These are phyloP conservation scores for Caenorhabditis sp. DNA, from an alignment of 2,888 invertebrate species.

Conservation along the genomic window DNA sequence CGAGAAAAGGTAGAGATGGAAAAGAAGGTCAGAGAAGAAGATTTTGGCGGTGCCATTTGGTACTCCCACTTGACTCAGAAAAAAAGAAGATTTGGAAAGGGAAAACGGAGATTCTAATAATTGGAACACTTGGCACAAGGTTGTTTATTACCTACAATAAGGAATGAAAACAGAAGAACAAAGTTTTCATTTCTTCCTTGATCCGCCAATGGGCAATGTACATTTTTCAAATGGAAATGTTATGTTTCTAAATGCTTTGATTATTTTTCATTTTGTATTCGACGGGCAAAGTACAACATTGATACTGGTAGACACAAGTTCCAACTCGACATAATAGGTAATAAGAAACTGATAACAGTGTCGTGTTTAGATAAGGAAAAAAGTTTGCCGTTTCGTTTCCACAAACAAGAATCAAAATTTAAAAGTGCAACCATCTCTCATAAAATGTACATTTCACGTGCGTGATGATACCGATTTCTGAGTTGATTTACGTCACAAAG, in stretches of 20 bases:
- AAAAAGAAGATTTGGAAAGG: not conserved
- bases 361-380: too few relatives aligned
- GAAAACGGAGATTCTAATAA: not conserved
- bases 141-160: not conserved
- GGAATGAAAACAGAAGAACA: not conserved
- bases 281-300: not conserved
- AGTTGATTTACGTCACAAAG: too few relatives aligned
- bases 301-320: not conserved
- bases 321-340: not conserved
- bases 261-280: too few relatives aligned
- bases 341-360: not conserved
- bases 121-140: not conserved
- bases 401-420: too few relatives aligned
- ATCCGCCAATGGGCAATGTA: too few relatives aligned
- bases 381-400: not conserved
- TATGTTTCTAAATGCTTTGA: too few relatives aligned
- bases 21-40: not conserved
- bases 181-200: too few relatives aligned
- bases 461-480: too few relatives aligned
- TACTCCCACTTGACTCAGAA: not conserved
- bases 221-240: too few relatives aligned
- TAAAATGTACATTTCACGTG: too few relatives aligned
- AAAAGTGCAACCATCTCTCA: too few relatives aligned
- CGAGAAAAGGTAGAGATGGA: not conserved
- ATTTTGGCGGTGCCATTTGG: not conserved